These are phyloP conservation scores for Trogon melanurus DNA, from an alignment of 2,113 vertebrate species.

Conservation along the genomic window DNA sequence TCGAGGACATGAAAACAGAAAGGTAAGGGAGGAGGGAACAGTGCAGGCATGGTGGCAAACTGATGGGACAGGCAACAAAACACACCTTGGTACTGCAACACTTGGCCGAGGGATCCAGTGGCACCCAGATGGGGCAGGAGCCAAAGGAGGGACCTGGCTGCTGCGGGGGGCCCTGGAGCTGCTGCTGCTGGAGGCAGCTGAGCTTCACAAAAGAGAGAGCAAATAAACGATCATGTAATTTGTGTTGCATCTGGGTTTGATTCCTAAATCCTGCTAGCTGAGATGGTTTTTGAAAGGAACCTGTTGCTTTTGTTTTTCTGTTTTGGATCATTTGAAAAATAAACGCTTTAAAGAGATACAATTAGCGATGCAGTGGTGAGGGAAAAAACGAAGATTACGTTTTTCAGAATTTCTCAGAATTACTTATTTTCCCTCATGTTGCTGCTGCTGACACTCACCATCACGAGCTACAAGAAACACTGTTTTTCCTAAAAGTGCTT, in stretches of 20 bases:
- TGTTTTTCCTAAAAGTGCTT: neutral
- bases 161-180: neutral
- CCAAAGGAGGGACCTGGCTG: neutral
- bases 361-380: neutral
- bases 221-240: neutral
- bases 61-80: neutral
- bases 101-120: neutral
- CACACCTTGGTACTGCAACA: rapidly evolving
- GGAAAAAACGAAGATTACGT: neutral
- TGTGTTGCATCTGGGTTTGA: neutral
- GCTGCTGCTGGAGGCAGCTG: neutral
- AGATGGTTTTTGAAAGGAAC: neutral
- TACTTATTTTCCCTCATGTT: neutral
- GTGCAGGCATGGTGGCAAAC: neutral
- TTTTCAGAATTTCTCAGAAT: neutral
- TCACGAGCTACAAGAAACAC: neutral
- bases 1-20: neutral
- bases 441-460: neutral
- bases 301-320: neutral
- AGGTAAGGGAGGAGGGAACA: neutral
- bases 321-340: neutral
- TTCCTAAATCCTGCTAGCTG: neutral
- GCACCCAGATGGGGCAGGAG: neutral
- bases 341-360: neutral
- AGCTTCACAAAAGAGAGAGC: neutral